A percentile compares a stretch with the other conserved stretches of the same genome.
phyloP scores from a whole-genome alignment of 2,888 invertebrate genomes.

The Polyommatus icarus region DNA sequence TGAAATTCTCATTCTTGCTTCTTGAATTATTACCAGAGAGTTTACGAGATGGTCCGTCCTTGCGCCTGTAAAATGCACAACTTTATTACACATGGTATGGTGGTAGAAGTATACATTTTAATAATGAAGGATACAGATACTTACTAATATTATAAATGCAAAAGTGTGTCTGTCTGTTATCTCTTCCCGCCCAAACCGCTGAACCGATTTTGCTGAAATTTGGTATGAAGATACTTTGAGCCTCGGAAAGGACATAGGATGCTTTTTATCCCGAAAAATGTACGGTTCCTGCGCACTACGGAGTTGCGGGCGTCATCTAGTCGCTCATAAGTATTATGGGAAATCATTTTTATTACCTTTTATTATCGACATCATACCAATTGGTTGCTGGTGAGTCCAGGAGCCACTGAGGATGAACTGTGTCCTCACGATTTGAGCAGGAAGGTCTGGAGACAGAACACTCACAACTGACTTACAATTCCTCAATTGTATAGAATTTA shows the following conservation, averaged over 20 bases:
- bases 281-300: too few relatives aligned
- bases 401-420: constrained; percentile 83
- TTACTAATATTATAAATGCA: too few relatives aligned
- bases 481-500: too few relatives aligned
- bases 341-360: constrained; percentile 43
- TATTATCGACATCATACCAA: constrained; percentile 79
- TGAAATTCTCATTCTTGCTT: constrained; percentile 46
- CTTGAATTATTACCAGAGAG: constrained; percentile 55
- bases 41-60: constrained; percentile 56
- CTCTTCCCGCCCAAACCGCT: too few relatives aligned
- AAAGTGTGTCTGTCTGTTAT: too few relatives aligned
- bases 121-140: background rate
- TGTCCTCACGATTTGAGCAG: constrained; percentile 81
- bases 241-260: too few relatives aligned
- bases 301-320: too few relatives aligned
- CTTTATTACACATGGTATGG: background rate
- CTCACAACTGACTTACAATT: background rate
- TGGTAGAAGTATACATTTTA: background rate
- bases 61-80: constrained; percentile 47
- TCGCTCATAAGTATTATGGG: too few relatives aligned
- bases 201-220: too few relatives aligned
- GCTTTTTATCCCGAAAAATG: too few relatives aligned
- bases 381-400: constrained; percentile 82
- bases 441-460: constrained; percentile 57
- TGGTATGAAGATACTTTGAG: too few relatives aligned